Conservation (phyloP, 2,113 vertebrate species). For the Hirundichthys speculiger region DNA sequence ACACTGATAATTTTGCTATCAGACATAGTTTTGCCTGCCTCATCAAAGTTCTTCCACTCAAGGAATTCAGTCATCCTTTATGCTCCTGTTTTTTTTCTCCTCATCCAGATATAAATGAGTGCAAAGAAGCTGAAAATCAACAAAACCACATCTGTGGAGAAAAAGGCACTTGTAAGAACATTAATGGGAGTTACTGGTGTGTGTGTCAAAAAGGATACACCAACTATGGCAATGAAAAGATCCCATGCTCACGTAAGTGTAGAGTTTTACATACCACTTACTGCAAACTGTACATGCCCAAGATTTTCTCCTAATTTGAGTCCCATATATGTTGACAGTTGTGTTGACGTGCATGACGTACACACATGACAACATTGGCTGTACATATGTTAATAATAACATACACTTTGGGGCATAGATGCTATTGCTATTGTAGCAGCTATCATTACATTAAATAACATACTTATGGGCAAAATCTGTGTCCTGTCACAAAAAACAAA, state of each 20-base stretch:
- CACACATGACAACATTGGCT: too few relatives aligned
- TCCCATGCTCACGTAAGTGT: constrained; percentile 71
- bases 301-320: not conserved
- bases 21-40: too few relatives aligned
- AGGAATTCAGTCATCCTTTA: too few relatives aligned
- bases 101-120: constrained; percentile 75
- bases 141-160: constrained; percentile 57
- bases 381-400: too few relatives aligned
- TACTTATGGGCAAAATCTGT: too few relatives aligned
- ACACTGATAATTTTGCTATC: too few relatives aligned
- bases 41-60: too few relatives aligned
- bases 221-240: constrained; percentile 59
- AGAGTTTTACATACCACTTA: not conserved
- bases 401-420: too few relatives aligned
- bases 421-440: too few relatives aligned
- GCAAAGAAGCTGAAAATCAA: not conserved
- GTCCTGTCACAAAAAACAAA: too few relatives aligned
- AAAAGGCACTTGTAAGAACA: constrained; percentile 62
- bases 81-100: not conserved
- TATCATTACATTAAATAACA: too few relatives aligned
- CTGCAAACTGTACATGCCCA: not conserved
- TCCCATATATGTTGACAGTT: not conserved
- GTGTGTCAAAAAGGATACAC: constrained; percentile 69
- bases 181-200: constrained; percentile 68
- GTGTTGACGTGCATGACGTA: too few relatives aligned